Evolutionary conservation across 2,113 vertebrate genomes (phyloP), one percentile per base, ranked within the genome.

Genomic region (Ageneiosus marmoratus): DNA sequence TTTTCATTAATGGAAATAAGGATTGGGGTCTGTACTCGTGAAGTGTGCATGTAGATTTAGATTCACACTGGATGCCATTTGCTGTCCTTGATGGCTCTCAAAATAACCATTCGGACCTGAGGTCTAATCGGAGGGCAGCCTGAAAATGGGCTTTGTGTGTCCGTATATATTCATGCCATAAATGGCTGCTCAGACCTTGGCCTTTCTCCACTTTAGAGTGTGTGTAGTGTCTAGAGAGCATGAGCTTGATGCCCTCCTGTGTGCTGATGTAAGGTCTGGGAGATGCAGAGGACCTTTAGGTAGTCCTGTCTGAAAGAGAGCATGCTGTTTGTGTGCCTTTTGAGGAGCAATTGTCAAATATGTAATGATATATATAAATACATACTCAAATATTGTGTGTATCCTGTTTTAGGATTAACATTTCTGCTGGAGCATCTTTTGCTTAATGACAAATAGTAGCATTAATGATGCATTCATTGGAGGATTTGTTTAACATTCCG

Each of bases 31-130:
- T 53, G 46, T 37, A 83, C 73, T 29, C 16, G 50, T 34, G 34
- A 83, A 44, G 46, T 24, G 34, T 63, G 72, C 58, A 63, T 51
- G 46, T 50, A 51, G 56, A n/a, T 70, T 56, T 78, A 58, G 60
- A 70, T 83, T 67, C 44, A 83, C 34, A 44, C 82, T 44, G 76
- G 74, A 83, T 83, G 37, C 48, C 62, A 29, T 16, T 34, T 69
- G 11, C 72, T 51, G 60, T 60, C 44, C 5, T 7, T 73, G 16
- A 34, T 51, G 37, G 32, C 79, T 58, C 37, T 22, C 29, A 34
- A 62, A 76, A 46, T 55, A 12, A 53, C 34, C 44, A 51, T n/a
- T 44, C 20, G 20, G 27, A 82, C 29, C 24, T 48, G 34, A 34
- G 46, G 58, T 55, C 18, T 32, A 69, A 63, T 16, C 32, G 5